Base-by-base conservation (phyloP, 2,113 vertebrate genomes). In the Beaufortia kweichowensis region DNA sequence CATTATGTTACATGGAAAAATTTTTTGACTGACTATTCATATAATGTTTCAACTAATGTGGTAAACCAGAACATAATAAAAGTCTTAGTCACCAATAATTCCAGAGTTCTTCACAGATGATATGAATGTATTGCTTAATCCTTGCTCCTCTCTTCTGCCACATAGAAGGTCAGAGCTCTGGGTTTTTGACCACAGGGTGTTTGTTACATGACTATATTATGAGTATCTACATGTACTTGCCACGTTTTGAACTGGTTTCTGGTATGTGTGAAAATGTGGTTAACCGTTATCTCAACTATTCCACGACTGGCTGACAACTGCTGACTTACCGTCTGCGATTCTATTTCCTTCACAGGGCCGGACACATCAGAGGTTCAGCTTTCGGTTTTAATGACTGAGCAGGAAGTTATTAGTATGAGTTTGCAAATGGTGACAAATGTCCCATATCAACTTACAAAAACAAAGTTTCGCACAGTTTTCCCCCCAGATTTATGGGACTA, bases 291-390 rank as follows among this genome's bases (percentile, higher is more conserved):
- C 59, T 81, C 43, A 57, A 56, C 43, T 12, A 39, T 46, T 78
- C 55, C 50, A 26, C 35, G 14, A 39, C 8, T 59, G 48, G 23
- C 43, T 75, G 41, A 71, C 64, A 83, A 69, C 60, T 81, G 64
- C 82, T 83, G 82, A 81, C 71, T 78, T 83, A 71, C 64, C 71
- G 82, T 83, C 82, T 81, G 71, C 26, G 59, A 59, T 53, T 81
- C 31, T 75, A 35, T 17, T 12, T 50, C 56, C 62, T 64, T 12
- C 24, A 35, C 33, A 35, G 9, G 1, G 33, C 33, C 3, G 33
- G 41, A 46, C 10, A 53, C 48, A 48, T 68, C 33, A 61, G 31
- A 21, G 43, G 24, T n/a, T 69, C 63, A 60, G 53, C 21, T 65
- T 60, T 63, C 14, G 11, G 19, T 43, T 73, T 41, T 62, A 24